Evolutionary conservation across 2,888 invertebrate species (phyloP).

Genomic region (Drosophila barbarae): DNA sequence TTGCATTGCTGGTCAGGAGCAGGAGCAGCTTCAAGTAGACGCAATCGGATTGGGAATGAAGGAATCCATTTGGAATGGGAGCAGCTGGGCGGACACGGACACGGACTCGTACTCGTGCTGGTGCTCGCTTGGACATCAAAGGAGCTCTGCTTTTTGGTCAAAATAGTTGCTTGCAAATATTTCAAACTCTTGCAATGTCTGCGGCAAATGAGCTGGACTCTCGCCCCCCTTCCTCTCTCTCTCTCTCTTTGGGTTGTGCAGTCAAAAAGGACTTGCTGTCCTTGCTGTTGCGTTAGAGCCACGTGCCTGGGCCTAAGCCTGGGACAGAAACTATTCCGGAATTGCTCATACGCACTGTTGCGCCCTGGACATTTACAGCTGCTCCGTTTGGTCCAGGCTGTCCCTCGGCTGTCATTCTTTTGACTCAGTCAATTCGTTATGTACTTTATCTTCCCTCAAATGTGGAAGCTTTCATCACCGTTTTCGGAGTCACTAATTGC

Average conservation of each 20-base stretch:
- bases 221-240: too few species aligned
- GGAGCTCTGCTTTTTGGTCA: conserved; percentile 7
- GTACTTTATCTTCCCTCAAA: background rate
- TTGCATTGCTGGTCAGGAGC: conserved; percentile 18
- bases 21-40: background rate
- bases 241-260: background rate
- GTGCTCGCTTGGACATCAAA: conserved; percentile 5
- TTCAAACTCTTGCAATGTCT: conserved; percentile 8
- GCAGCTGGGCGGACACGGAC: background rate
- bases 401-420: conserved; percentile 1
- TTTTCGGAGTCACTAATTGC: conserved; percentile 19
- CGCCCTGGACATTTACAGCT: conserved; percentile 26
- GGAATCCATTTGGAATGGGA: conserved; percentile 3
- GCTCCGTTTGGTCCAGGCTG: background rate
- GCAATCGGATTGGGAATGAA: conserved; percentile 14
- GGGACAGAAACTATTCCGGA: conserved; percentile 35
- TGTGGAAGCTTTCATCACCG: background rate
- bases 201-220: conserved; percentile 16
- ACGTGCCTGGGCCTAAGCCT: conserved; percentile 5
- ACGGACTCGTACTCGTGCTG: background rate
- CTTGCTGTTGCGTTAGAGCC: conserved; percentile 2
- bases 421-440: background rate
- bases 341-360: conserved; percentile 56
- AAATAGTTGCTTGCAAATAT: conserved; percentile 29
- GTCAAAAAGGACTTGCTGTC: background rate